Evolutionary conservation across 2,797 vertebrate genomes (phyloP), one percentile per base, ranked within the genome.

Genomic region (Astyanax mexicanus): DNA sequence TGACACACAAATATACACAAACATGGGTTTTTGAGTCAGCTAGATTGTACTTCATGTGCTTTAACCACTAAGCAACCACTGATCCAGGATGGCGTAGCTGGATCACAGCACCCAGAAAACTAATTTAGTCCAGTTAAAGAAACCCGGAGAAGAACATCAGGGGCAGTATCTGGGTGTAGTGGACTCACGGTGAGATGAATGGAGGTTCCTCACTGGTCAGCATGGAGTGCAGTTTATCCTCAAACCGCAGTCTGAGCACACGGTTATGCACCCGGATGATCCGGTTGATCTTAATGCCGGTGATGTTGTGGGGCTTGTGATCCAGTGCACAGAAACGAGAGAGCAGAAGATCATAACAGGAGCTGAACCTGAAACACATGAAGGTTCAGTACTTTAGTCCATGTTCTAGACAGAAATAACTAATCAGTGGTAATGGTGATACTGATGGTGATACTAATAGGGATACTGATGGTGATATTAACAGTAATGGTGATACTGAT

Each of bases 261-360:
- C 92, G 90, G 84, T 94, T 97, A 67, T 94, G 92, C 74, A 96
- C 87, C 62, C 94, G 93, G 64, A 96, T 84, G 32, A 96, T 86
- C 67, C 84, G 74, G 65, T 92, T 93, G 80, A 94, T 90, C 90
- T 93, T 95, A 54, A 96, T 83, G 70, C 89, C 89, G 8, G 86
- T 88, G 74, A 95, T 83, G 61, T 89, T 83, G 5, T 90, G 84
- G 10, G 65, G 52, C 83, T 84, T 92, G 88, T 93, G 94, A 80
- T 96, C 94, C 84, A 84, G 85, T 0, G 80, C 79, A 81, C 90
- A 94, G 87, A 97, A 96, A 68, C 88, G 84, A 62, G 95, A 95
- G 7, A 91, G 84, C 84, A 96, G 88, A 71, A 95, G 86, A 77
- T 94, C 92, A 32, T 91, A 91, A 79, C 93, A 96, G 54, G 90